phyloP scores from a whole-genome alignment of 2,797 vertebrate species.

The Calcarius lapponicus region DNA sequence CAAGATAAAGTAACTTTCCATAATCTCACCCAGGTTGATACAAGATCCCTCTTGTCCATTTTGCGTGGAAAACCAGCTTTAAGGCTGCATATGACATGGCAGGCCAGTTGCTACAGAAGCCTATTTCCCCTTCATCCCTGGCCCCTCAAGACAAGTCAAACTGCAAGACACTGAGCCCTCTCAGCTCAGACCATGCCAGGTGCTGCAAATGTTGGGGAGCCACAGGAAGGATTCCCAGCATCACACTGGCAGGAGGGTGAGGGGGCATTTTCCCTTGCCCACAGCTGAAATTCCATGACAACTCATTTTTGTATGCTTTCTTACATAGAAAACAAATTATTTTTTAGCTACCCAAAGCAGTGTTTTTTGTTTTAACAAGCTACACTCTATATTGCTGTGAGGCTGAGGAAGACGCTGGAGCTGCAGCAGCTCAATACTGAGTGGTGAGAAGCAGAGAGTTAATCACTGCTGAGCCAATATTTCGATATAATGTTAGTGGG shows the following conservation, averaged over 20 bases:
- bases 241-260: background rate
- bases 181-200: background rate
- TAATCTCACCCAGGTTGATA: background rate
- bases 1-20: background rate
- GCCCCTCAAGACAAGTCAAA: background rate
- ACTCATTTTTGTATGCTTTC: background rate
- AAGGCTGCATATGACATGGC: background rate
- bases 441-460: slow-evolving; percentile 1
- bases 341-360: background rate
- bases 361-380: background rate
- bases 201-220: background rate
- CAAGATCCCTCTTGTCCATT: background rate
- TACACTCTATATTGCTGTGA: background rate
- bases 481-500: background rate
- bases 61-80: background rate
- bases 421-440: background rate
- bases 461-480: slow-evolving; percentile 37
- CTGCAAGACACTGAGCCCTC: background rate
- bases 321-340: background rate
- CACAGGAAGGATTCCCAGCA: background rate
- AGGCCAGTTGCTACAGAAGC: background rate
- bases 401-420: background rate
- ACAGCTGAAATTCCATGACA: background rate
- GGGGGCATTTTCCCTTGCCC: background rate
- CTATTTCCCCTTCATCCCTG: background rate